These are phyloP conservation scores for Cryptoprocta ferox DNA, from an alignment of 2,797 vertebrate genomes.

Conservation along the genomic window DNA sequence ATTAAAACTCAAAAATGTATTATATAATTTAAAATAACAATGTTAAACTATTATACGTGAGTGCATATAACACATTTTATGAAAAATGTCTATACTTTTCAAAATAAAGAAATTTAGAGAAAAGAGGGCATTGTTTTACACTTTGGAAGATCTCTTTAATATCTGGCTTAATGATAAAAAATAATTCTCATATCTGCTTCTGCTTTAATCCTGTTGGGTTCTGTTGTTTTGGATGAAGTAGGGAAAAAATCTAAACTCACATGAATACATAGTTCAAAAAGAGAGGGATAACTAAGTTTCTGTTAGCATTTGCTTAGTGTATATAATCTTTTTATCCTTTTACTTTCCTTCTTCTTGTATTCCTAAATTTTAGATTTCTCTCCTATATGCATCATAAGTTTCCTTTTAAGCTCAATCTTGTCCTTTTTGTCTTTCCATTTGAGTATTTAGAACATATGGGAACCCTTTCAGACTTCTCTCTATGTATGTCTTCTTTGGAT, in stretches of 20 bases:
- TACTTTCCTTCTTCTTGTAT: background rate
- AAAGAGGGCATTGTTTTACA: background rate
- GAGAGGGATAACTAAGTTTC: background rate
- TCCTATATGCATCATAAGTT: background rate
- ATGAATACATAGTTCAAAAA: background rate
- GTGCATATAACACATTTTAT: background rate
- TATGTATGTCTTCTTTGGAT: background rate
- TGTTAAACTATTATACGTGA: background rate
- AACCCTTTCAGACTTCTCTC: background rate
- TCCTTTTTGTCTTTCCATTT: background rate
- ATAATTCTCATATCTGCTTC: background rate
- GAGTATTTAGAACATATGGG: background rate
- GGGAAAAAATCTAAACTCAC: background rate
- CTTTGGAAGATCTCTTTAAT: background rate
- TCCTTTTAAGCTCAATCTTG: background rate
- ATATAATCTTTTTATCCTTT: background rate
- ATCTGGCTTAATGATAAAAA: background rate
- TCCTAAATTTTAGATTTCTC: background rate
- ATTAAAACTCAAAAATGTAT: background rate
- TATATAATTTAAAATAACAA: background rate
- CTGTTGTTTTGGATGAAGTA: background rate
- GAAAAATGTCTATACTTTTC: background rate
- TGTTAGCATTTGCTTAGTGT: background rate
- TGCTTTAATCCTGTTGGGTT: background rate
- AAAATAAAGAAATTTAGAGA: background rate